These are phyloP conservation scores for Saxidomus purpurata DNA, from an alignment of 1,140 invertebrate species.

Conservation along the genomic window DNA sequence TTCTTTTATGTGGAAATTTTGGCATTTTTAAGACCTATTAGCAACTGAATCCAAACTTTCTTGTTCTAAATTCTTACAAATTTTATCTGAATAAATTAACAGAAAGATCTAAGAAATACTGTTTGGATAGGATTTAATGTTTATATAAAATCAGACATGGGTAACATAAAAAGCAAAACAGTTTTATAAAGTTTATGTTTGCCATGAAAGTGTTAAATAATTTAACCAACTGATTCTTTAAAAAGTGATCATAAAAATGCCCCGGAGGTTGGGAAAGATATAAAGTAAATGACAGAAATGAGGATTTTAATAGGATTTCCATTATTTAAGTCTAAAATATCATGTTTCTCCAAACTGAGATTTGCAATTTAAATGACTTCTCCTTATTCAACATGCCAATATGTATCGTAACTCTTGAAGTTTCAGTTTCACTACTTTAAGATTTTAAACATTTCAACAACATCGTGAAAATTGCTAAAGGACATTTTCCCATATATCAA, in stretches of 20 bases:
- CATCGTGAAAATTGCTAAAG: not conserved
- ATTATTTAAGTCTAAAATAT: slow-evolving; percentile 28
- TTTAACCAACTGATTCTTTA: slow-evolving; percentile 8
- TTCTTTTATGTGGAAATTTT: too few relatives aligned
- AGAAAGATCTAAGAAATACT: not conserved
- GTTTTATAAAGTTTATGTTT: not conserved
- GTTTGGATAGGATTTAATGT: not conserved
- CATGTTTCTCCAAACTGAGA: slow-evolving; percentile 27
- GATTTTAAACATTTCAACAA: slow-evolving; percentile 35
- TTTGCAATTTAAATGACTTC: slow-evolving; percentile 55
- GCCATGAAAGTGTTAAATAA: slow-evolving; percentile 28
- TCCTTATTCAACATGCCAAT: slow-evolving; percentile 16
- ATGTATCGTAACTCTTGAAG: slow-evolving; percentile 9
- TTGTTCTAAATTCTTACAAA: too few relatives aligned
- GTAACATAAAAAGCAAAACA: not conserved
- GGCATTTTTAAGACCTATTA: too few relatives aligned
- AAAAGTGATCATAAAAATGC: slow-evolving; percentile 46
- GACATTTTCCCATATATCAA: slow-evolving; percentile 24
- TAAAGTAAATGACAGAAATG: slow-evolving; percentile 18
- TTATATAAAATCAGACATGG: not conserved
- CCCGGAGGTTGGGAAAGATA: slow-evolving; percentile 15
- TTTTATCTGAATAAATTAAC: not conserved
- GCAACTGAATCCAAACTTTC: too few relatives aligned
- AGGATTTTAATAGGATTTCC: not conserved
- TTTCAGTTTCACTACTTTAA: slow-evolving; percentile 46